A percentile compares a stretch with the other conserved stretches of the same genome.
Conservation (phyloP, 2,113 vertebrate genomes). For the Mustela nigripes region DNA sequence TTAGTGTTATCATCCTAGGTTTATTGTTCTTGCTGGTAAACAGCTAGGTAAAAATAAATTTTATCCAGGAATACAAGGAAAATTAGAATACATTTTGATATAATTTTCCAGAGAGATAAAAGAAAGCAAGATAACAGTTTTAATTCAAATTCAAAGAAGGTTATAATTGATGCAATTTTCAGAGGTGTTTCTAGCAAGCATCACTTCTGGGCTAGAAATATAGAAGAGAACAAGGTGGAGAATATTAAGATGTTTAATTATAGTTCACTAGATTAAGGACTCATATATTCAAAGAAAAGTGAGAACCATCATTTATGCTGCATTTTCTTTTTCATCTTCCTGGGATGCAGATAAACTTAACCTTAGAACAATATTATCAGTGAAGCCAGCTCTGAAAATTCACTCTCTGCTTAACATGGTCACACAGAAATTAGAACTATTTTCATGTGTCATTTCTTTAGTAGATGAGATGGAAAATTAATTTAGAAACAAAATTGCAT, state of each 20-base stretch:
- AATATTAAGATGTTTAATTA: conserved; percentile 53
- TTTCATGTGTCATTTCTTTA: conserved; percentile 84
- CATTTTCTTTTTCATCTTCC: not conserved
- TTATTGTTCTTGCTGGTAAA: conserved; percentile 31
- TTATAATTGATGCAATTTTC: not conserved
- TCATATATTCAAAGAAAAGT: conserved; percentile 54
- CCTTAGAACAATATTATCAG: not conserved
- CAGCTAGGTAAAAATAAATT: conserved; percentile 13
- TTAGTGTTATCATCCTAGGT: not conserved
- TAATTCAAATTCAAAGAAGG: conserved; percentile 38
- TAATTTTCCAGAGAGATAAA: conserved; percentile 24
- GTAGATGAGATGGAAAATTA: conserved; percentile 83
- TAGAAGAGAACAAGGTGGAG: conserved; percentile 42
- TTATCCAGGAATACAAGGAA: conserved; percentile 42
- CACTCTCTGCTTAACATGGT: conserved; percentile 58
- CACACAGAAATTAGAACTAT: conserved; percentile 60
- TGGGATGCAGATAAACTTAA: conserved; percentile 51
- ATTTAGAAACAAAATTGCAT: conserved; percentile 79
- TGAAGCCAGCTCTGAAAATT: conserved; percentile 50
- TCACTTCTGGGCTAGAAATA: not conserved
- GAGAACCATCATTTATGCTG: not conserved
- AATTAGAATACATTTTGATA: not conserved
- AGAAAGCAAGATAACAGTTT: not conserved
- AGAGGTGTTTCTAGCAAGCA: not conserved
- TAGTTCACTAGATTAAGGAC: conserved; percentile 25